Conservation (phyloP, 2,113 vertebrate species). For the Hemiprocne comata region DNA sequence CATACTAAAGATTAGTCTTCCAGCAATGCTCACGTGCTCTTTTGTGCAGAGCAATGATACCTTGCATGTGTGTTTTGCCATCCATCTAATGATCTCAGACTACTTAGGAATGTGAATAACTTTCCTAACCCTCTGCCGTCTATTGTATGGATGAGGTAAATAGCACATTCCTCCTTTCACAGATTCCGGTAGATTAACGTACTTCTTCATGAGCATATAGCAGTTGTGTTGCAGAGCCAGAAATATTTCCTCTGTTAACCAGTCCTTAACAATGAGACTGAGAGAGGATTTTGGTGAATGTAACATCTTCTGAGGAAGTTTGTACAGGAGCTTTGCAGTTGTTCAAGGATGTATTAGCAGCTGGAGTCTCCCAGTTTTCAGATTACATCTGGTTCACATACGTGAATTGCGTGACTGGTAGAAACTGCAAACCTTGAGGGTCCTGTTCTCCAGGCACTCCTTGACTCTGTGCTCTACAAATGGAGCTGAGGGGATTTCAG, state of each 20-base stretch:
- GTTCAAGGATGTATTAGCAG: not conserved
- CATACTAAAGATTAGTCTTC: not conserved
- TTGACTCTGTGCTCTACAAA: not conserved
- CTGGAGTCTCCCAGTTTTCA: not conserved
- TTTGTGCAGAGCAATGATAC: not conserved
- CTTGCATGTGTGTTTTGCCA: not conserved
- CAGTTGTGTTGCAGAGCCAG: not conserved
- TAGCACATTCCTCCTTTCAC: not conserved
- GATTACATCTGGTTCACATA: not conserved
- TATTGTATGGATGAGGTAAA: not conserved
- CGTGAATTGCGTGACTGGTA: fast-evolving
- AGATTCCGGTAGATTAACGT: not conserved
- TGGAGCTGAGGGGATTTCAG: not conserved
- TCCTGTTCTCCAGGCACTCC: not conserved
- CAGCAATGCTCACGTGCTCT: not conserved
- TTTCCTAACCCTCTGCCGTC: not conserved
- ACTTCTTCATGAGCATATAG: not conserved
- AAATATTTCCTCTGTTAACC: not conserved
- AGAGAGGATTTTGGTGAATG: not conserved
- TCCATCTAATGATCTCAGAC: not conserved
- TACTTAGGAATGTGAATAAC: not conserved
- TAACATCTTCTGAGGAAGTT: not conserved
- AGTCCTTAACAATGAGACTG: not conserved
- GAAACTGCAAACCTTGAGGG: not conserved
- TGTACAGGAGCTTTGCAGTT: not conserved